These are phyloP conservation scores for Philotrypesis tridentata DNA, from an alignment of 1,140 invertebrate species.

Conservation along the genomic window DNA sequence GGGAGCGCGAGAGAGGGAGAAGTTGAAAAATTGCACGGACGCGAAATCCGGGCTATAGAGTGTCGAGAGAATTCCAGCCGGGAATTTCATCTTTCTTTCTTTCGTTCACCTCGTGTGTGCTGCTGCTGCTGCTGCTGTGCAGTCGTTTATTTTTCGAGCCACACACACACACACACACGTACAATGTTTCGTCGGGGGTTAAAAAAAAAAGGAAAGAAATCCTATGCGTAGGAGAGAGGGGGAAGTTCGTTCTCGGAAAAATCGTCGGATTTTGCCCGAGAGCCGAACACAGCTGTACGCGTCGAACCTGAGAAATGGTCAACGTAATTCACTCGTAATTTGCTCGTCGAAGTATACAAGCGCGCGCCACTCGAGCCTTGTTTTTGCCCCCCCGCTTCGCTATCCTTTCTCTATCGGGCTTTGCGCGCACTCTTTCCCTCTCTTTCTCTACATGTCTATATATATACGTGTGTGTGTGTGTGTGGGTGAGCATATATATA, in stretches of 20 bases:
- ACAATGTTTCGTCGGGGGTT: no score
- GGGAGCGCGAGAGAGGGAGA: no score
- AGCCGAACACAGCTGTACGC: neutral
- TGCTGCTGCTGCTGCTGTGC: no score
- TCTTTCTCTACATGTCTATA: no score
- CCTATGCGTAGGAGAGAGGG: neutral
- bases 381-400: neutral
- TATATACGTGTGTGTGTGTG: no score
- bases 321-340: constrained; percentile 23
- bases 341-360: neutral
- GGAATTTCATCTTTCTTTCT: neutral
- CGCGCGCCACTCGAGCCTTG: neutral
- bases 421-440: no score
- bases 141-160: no score
- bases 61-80: neutral
- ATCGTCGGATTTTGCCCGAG: neutral
- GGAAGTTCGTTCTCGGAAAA: neutral
- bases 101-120: neutral
- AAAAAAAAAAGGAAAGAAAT: neutral
- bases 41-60: neutral
- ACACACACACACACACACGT: no score
- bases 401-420: constrained; percentile 3
- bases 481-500: neutral
- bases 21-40: constrained; percentile 9
- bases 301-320: neutral